These are phyloP conservation scores for Poeciliopsis prolifica DNA, from an alignment of 2,113 vertebrate species.

Conservation along the genomic window DNA sequence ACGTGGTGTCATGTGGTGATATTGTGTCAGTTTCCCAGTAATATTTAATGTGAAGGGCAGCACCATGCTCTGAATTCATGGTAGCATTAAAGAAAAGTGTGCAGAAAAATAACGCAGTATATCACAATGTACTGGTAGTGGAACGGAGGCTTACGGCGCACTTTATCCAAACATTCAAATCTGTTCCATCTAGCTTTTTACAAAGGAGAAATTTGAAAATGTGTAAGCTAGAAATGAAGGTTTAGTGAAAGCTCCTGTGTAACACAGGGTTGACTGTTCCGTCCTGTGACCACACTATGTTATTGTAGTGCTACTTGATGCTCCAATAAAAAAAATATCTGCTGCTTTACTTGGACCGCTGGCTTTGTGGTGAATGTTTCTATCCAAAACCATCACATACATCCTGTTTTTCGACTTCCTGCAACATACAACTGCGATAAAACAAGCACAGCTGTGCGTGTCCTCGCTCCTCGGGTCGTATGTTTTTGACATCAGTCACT, in stretches of 20 bases:
- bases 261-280: constrained; percentile 59
- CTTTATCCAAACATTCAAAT: constrained; percentile 44
- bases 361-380: constrained; percentile 41
- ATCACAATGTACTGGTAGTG: constrained; percentile 32
- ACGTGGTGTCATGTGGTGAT: constrained; percentile 72
- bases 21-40: constrained; percentile 73
- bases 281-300: constrained; percentile 62
- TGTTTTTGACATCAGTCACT: too few relatives aligned
- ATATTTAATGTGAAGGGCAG: constrained; percentile 69
- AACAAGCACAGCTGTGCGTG: too few relatives aligned
- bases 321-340: constrained; percentile 46
- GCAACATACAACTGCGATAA: too few relatives aligned
- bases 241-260: constrained; percentile 59
- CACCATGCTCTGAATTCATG: constrained; percentile 66
- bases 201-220: constrained; percentile 28
- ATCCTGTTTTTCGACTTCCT: not conserved
- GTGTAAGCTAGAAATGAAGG: constrained; percentile 22
- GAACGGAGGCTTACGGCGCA: constrained; percentile 15
- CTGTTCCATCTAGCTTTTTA: constrained; percentile 34
- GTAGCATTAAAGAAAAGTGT: constrained; percentile 77
- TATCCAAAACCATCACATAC: constrained; percentile 11
- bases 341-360: constrained; percentile 28
- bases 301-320: constrained; percentile 65
- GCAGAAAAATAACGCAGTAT: constrained; percentile 58
- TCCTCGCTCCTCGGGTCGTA: too few relatives aligned